Evolutionary conservation across 2,888 invertebrate species (phyloP), one percentile per base, ranked within the genome.

Genomic region (Magallana nippona): DNA sequence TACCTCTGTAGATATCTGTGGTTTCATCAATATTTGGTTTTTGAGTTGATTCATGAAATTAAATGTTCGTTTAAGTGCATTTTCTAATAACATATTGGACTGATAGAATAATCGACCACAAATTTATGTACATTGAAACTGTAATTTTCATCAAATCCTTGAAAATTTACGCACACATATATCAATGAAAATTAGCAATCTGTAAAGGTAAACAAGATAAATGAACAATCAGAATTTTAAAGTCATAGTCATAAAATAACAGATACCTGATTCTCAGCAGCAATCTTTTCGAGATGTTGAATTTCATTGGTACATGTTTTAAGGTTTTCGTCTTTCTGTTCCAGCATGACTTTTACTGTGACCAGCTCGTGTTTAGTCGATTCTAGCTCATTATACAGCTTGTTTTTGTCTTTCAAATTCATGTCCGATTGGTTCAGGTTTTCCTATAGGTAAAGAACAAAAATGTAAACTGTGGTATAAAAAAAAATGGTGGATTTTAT

Each of bases 361-460:
- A 27, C 32, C 27, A 71, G 22, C 27, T 71, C 71, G 8, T 71
- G 71, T 27, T 22, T 71, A 15, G 71, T 22, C 1, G 71, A 27
- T 27, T 71, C 71, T 11, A 71, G 71, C 71, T 71, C 71, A 71
- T 71, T 22, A 71, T 27, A 71, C 71, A 71, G 22, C 15, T 71
- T 71, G 17, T 71, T 71, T 32, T 71, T 71, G 27, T 71, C 71
- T 27, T 71, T 71, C 27, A 71, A 71, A 71, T 71, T 71, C 27
- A 71, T 71, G 17, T 71, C 71, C 2, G 71, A 71, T 32, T 71
- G 71, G 32, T 71, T 71, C 11, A 71, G 71, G 32, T 71, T 71
- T 71, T 71, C 71, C 71, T 71, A n/a, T n/a, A 17, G n/a, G n/a
- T 8, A 60, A 17, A 60, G 8, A 44, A 44, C 44, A n/a, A 60